Evolutionary conservation across 2,888 invertebrate genomes (phyloP).

Genomic region (Mechanitis mazaeus): DNA sequence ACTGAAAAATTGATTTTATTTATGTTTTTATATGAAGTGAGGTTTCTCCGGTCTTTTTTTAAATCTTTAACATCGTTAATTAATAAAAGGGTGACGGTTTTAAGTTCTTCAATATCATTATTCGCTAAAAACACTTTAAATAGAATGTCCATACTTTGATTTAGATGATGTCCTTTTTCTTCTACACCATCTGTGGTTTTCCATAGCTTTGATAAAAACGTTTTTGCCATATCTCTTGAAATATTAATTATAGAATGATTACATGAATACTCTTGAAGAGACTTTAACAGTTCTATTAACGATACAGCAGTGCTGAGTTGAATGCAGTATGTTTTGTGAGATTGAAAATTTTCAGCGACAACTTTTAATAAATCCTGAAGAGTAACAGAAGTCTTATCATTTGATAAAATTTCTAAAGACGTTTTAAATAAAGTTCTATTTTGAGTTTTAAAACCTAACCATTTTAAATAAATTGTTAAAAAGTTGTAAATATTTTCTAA

Average conservation of each 20-base stretch:
- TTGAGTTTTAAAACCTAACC: constrained; percentile 78
- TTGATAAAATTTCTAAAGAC: constrained; percentile 58
- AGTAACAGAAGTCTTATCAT: constrained; percentile 44
- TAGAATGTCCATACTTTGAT: constrained; percentile 79
- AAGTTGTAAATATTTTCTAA: constrained; percentile 75
- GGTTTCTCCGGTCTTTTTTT: constrained; percentile 62
- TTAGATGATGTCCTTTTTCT: constrained; percentile 81
- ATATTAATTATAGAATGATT: constrained; percentile 59
- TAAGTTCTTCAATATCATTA: constrained; percentile 76
- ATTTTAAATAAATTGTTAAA: constrained; percentile 77
- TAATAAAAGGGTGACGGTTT: constrained; percentile 72
- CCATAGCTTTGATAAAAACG: constrained; percentile 82
- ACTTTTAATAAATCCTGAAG: constrained; percentile 54
- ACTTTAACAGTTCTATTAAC: constrained; percentile 71
- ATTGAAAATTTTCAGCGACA: constrained; percentile 58
- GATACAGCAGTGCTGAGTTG: constrained; percentile 74
- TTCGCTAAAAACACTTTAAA: constrained; percentile 79
- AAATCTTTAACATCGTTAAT: constrained; percentile 76
- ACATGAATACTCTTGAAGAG: constrained; percentile 63
- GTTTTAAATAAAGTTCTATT: constrained; percentile 53
- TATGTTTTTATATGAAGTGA: constrained; percentile 77
- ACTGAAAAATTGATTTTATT: constrained; percentile 81
- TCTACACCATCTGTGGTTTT: constrained; percentile 77
- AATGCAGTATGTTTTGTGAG: constrained; percentile 70
- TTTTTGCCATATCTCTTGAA: constrained; percentile 57